Conservation (phyloP, 1,140 invertebrate genomes). For the Camponotus pennsylvanicus region DNA sequence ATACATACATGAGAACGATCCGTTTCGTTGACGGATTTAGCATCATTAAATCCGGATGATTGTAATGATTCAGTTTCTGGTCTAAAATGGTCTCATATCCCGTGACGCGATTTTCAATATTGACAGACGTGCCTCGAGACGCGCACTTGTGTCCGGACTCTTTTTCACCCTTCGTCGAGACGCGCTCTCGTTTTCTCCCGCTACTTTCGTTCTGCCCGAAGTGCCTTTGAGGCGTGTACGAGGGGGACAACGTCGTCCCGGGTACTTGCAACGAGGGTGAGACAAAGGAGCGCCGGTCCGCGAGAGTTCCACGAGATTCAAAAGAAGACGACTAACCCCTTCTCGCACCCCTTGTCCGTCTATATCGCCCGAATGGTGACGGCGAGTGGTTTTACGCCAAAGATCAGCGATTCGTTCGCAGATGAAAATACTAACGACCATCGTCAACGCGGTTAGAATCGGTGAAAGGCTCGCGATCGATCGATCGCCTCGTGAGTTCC, state of each 20-base stretch:
- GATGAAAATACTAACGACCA: conserved; percentile 63
- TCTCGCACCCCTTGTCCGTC: conserved; percentile 18
- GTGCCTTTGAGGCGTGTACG: conserved; percentile 63
- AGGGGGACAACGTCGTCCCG: conserved; percentile 70
- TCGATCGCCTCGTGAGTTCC: conserved; percentile 13
- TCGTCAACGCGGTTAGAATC: conserved; percentile 16
- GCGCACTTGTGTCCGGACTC: conserved; percentile 30
- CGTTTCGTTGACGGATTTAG: background rate
- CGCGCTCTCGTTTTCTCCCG: conserved; percentile 34
- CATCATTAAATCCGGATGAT: background rate
- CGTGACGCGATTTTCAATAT: conserved; percentile 69
- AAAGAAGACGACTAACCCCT: conserved; percentile 79
- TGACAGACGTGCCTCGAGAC: conserved; percentile 64
- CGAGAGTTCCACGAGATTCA: conserved; percentile 81
- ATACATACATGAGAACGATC: background rate
- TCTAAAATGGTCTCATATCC: conserved; percentile 54
- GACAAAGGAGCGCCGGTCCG: conserved; percentile 76
- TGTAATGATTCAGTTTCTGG: conserved; percentile 63
- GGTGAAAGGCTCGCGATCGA: conserved; percentile 30
- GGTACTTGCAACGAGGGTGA: conserved; percentile 79
- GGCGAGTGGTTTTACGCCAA: conserved; percentile 53
- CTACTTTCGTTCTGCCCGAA: conserved; percentile 41
- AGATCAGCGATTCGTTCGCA: conserved; percentile 67
- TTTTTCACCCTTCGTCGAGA: conserved; percentile 29
- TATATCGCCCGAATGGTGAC: background rate